Evolutionary conservation across 1,140 invertebrate species (phyloP).

Genomic region (Aphidius ervi): DNA sequence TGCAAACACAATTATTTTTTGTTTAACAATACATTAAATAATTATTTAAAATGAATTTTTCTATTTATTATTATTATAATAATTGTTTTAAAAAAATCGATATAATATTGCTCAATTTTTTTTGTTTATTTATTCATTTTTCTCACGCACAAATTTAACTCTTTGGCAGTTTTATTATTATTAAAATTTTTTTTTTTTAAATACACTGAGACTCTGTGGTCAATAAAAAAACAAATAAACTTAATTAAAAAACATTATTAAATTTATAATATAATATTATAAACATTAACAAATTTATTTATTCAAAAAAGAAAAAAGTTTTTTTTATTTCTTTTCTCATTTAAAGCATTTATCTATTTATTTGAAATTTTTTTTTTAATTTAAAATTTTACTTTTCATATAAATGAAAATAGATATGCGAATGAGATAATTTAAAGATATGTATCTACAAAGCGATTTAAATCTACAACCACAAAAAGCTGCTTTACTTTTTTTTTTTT

Average conservation of each 20-base stretch:
- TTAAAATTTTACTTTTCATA: neutral
- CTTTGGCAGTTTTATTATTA: conserved; percentile 17
- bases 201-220: neutral
- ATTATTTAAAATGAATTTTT: neutral
- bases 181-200: neutral
- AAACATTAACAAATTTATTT: neutral
- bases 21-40: neutral
- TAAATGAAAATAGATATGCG: conserved; percentile 11
- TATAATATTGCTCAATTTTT: conserved; percentile 2
- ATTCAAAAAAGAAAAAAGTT: neutral
- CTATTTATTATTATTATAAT: neutral
- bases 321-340: neutral
- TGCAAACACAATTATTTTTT: no score
- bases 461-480: conserved; percentile 1
- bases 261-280: neutral
- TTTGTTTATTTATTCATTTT: conserved; percentile 1
- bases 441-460: conserved; percentile 18
- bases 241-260: neutral
- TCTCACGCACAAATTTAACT: conserved; percentile 8
- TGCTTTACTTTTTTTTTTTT: conserved; percentile 1
- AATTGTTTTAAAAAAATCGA: neutral
- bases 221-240: conserved; percentile 1
- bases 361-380: conserved; percentile 14
- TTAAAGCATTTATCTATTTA: conserved; percentile 7
- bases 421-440: conserved; percentile 20